phyloP scores from a whole-genome alignment of 2,888 invertebrate species.

The Uropetala carovei region DNA sequence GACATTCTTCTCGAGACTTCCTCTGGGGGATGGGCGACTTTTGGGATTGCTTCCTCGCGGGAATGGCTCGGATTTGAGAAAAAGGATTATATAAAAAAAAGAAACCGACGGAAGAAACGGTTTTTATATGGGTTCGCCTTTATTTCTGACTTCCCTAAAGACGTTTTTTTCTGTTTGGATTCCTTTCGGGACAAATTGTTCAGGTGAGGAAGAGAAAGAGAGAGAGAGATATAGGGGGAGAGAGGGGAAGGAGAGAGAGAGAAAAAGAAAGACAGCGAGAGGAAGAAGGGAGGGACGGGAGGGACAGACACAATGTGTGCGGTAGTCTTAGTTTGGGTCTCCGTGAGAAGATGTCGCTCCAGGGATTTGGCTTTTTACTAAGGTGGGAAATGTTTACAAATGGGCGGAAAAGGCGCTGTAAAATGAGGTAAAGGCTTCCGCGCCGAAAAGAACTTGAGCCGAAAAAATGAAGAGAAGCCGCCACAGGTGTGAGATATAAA shows the following conservation, averaged over 20 bases:
- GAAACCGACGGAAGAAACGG: not conserved
- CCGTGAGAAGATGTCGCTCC: conserved; percentile 9
- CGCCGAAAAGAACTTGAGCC: not conserved
- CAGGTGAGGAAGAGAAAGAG: not conserved
- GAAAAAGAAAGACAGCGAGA: not conserved
- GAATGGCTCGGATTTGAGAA: not conserved
- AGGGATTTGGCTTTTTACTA: not conserved
- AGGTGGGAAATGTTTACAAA: not conserved
- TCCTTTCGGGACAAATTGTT: conserved; percentile 48
- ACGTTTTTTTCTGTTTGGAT: conserved; percentile 20
- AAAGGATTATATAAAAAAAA: not conserved
- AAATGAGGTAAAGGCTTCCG: not conserved
- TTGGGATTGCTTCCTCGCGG: too few relatives aligned
- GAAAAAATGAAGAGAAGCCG: not conserved
- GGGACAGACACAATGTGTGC: not conserved
- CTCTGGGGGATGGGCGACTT: too few relatives aligned
- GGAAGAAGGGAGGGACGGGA: not conserved
- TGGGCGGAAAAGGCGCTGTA: not conserved
- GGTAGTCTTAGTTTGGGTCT: not conserved
- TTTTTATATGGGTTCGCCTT: conserved; percentile 21
- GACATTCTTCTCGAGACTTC: too few relatives aligned
- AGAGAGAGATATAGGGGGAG: not conserved
- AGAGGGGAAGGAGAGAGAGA: not conserved
- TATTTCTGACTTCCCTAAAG: not conserved
- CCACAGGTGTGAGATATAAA: too few relatives aligned